Base-by-base conservation (phyloP, 2,888 invertebrate species). In the Drosophila flavopinicola region DNA sequence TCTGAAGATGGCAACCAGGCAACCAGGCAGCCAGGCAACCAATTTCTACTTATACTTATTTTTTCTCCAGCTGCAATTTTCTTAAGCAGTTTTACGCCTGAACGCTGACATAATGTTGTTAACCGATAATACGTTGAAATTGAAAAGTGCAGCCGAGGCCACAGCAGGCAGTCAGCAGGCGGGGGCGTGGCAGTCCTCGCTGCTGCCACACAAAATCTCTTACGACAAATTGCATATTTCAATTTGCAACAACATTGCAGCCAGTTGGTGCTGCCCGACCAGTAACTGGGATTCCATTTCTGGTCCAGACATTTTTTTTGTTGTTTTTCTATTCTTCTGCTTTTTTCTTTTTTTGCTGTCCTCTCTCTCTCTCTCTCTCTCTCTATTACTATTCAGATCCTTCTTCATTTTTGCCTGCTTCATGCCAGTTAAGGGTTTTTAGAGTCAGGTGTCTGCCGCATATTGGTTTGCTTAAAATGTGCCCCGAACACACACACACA, bases 61-160 rank as follows among this genome's bases (percentile, higher is more conserved):
- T 66, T 63, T 52, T 45, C 54, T 48, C 11, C 47, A 32, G 45
- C 69, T 78, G 78, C 87, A 88, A 88, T 87, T 88, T 88, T 85
- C 83, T 87, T 87, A 85, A 88, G 89, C 87, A 88, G 86, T 89
- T 89, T 88, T 78, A 85, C 86, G 88, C 78, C 88, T 82, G 85
- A 88, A 83, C 87, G 87, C 87, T 85, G 77, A 74, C 75, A 78
- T 87, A 87, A 88, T 78, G 80, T 80, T 88, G 89, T 89, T 88
- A 88, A 87, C 83, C 85, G 85, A 87, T 88, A 88, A 88, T 85
- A 80, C 80, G 69, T 73, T 84, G 77, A 87, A 77, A 78, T 87
- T 85, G 84, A 80, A 84, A 76, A 63, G 51, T 45, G 38, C 47
- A 52, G 44, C 39, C 41, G 37, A 35, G 57, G 23, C 51, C 24